Evolutionary conservation across 1,140 invertebrate genomes (phyloP), one percentile per base, ranked within the genome.

Genomic region (Drosophila punjabiensis): DNA sequence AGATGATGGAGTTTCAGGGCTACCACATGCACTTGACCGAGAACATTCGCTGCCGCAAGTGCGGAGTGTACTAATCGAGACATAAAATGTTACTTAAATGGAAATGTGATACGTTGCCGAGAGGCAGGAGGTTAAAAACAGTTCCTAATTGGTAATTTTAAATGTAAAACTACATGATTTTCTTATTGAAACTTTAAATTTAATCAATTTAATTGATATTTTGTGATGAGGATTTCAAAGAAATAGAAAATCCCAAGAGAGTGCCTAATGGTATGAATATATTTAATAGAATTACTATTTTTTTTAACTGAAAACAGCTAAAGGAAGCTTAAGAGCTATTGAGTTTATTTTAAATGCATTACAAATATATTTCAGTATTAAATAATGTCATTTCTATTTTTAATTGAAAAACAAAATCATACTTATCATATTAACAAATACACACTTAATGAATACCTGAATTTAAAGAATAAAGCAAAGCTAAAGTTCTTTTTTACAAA

Each of bases 1-100:
- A 64, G 16, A 66, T 90, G 48, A 35, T 63, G 1, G 58, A 60
- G 30, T 9, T 61, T 1, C 55, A 67, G 8, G 67, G 79, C 9
- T 73, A 64, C 45, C 43, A 45, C 9, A 59, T 88, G 24, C 53
- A 56, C 24, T 69, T 88, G 9, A 66, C 53, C 9, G 78, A 88
- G 20, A 33, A 35, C 20, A 89, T 89, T 28, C 64, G 52, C 30
- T 88, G 85, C 32, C 13, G 4, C 18, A 73, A 70, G 37, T 87
- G 84, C 39, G 1, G 2, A 0, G 9, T 6, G 5, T 5, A 16
- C 18, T 35, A 20, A 20, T 24, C 13, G 4, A 2, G 11, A 14
- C 6, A 14, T 4, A 37, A 6, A 24, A 24, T 37, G 33, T 56
- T 5, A 37, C 24, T 37, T 8, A 2, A 24, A 20, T 10, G 18